Percentiles rank a stretch among this genome's conserved stretches.
phyloP scores from a whole-genome alignment of 2,888 invertebrate genomes.

The Mesoligia furuncula region DNA sequence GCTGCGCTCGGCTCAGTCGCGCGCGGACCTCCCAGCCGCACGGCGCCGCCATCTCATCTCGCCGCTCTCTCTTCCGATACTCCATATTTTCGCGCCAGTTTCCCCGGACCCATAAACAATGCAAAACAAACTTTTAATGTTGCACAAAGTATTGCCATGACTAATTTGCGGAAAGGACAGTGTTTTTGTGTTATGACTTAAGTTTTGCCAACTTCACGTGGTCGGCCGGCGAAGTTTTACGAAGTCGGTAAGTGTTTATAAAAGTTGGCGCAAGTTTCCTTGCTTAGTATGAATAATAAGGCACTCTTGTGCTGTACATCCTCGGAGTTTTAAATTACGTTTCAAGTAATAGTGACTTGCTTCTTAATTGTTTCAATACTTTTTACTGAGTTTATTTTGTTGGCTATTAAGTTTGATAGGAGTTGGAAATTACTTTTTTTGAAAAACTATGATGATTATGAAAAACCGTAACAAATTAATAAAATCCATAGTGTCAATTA shows the following conservation, averaged over 20 bases:
- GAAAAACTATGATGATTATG: not conserved
- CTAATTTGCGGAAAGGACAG: slow-evolving; percentile 54
- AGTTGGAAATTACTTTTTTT: not conserved
- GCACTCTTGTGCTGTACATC: slow-evolving; percentile 20
- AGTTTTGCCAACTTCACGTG: slow-evolving; percentile 60
- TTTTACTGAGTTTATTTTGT: not conserved
- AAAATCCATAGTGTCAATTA: not conserved
- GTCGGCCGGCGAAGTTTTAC: slow-evolving; percentile 58
- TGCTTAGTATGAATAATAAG: slow-evolving; percentile 55
- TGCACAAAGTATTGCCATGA: slow-evolving; percentile 59
- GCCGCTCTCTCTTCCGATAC: slow-evolving; percentile 43
- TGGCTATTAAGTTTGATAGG: not conserved
- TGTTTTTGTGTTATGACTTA: slow-evolving; percentile 66
- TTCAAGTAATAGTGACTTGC: slow-evolving; percentile 18
- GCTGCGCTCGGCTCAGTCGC: slow-evolving; percentile 83
- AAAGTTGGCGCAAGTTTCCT: slow-evolving; percentile 59
- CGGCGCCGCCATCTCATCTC: slow-evolving; percentile 47
- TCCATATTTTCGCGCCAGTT: slow-evolving; percentile 70
- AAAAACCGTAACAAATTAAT: not conserved
- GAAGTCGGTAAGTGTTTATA: slow-evolving; percentile 70
- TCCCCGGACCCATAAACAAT: slow-evolving; percentile 47
- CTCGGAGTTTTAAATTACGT: slow-evolving; percentile 32
- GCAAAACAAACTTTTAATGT: slow-evolving; percentile 55
- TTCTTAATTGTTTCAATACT: slow-evolving; percentile 19
- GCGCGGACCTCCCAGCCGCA: slow-evolving; percentile 77